phyloP scores from a whole-genome alignment of 2,888 invertebrate species.

The Aphidius colemani region DNA sequence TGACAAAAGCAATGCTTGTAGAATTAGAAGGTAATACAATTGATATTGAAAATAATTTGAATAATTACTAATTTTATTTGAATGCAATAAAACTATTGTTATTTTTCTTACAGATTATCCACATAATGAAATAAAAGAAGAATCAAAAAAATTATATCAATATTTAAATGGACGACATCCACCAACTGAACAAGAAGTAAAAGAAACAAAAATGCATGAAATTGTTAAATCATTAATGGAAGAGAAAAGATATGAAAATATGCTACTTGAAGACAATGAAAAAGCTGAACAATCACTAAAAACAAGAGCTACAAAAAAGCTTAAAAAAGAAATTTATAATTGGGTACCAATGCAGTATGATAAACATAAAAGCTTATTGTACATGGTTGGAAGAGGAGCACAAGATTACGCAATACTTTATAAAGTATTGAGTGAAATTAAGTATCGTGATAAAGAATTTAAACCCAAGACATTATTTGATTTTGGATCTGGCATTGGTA shows the following conservation, averaged over 20 bases:
- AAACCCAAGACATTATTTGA: constrained; percentile 81
- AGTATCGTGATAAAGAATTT: constrained; percentile 68
- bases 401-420: constrained; percentile 76
- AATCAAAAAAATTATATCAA: constrained; percentile 64
- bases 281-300: constrained; percentile 62
- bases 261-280: constrained; percentile 45
- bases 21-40: constrained; percentile 61
- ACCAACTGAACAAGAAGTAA: constrained; percentile 68
- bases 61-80: neutral
- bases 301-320: constrained; percentile 63
- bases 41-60: constrained; percentile 7
- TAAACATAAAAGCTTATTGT: constrained; percentile 68
- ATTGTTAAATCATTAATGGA: constrained; percentile 9
- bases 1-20: constrained; percentile 65
- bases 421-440: constrained; percentile 77
- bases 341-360: constrained; percentile 79
- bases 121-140: constrained; percentile 63
- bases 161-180: constrained; percentile 69
- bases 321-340: constrained; percentile 68
- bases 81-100: constrained; percentile 5
- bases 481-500: constrained; percentile 90
- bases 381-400: constrained; percentile 73
- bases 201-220: constrained; percentile 60
- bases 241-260: constrained; percentile 40
- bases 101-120: constrained; percentile 30